Percentiles rank a stretch among this genome's conserved stretches.
These are phyloP conservation scores for Argya squamiceps DNA, from an alignment of 2,797 vertebrate genomes.

Conservation along the genomic window DNA sequence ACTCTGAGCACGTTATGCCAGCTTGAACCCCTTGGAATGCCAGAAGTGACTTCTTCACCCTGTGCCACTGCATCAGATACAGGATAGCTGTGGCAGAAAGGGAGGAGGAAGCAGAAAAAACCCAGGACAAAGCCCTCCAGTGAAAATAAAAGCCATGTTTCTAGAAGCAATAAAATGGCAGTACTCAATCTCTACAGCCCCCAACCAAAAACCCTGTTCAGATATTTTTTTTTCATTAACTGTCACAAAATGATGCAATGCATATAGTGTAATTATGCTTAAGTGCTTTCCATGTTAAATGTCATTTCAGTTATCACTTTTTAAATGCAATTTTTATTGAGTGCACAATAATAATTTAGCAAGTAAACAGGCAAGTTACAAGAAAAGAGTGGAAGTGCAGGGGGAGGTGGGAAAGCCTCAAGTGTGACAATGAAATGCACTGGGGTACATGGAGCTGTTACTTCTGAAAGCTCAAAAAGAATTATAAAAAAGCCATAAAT, in stretches of 20 bases:
- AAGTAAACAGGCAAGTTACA: conserved; percentile 69
- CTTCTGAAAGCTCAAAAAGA: conserved; percentile 64
- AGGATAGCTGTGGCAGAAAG: neutral
- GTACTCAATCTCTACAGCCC: conserved; percentile 2
- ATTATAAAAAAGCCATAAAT: conserved; percentile 74
- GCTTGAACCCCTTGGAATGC: neutral
- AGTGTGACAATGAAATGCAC: conserved; percentile 67
- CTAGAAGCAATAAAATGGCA: conserved; percentile 16
- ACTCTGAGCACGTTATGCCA: fast-evolving
- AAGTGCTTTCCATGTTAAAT: conserved; percentile 83
- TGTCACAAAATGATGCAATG: conserved; percentile 76
- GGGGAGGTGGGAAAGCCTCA: conserved; percentile 55
- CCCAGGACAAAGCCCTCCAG: neutral
- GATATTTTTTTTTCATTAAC: conserved; percentile 57
- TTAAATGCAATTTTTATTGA: conserved; percentile 80
- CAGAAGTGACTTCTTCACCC: neutral
- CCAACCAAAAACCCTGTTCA: conserved; percentile 31
- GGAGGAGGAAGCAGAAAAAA: neutral
- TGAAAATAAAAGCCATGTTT: neutral
- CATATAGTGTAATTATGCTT: conserved; percentile 86
- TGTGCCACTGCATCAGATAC: neutral
- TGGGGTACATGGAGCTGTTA: conserved; percentile 58
- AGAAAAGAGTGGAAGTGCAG: conserved; percentile 62
- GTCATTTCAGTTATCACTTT: conserved; percentile 85
- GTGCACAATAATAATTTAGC: conserved; percentile 76